phyloP scores from a whole-genome alignment of 2,797 vertebrate species.

The Pseudocheirus occidentalis region DNA sequence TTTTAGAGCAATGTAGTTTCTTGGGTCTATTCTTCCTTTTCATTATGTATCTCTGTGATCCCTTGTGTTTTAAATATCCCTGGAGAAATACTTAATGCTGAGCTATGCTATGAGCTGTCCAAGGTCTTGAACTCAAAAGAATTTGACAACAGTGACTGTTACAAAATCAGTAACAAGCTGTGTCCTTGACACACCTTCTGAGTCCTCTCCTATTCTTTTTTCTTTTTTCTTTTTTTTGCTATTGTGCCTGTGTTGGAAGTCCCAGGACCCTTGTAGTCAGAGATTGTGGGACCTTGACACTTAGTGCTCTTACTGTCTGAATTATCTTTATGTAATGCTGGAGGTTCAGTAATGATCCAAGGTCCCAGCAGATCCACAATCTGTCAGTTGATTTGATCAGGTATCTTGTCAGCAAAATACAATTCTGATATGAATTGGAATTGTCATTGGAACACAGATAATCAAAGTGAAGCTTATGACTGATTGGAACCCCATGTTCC shows the following conservation, averaged over 20 bases:
- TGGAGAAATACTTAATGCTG: not conserved
- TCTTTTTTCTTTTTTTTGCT: too few species aligned
- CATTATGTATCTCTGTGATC: not conserved
- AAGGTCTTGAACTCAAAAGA: not conserved
- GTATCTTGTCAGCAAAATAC: not conserved
- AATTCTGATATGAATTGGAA: not conserved
- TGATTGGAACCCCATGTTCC: not conserved
- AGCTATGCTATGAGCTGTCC: not conserved
- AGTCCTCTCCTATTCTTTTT: not conserved
- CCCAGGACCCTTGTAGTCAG: not conserved
- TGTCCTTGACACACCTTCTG: not conserved
- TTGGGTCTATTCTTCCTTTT: not conserved
- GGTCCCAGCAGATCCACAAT: not conserved
- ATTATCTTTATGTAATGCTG: not conserved
- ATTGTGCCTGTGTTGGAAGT: not conserved
- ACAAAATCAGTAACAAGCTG: not conserved
- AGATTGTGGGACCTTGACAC: not conserved
- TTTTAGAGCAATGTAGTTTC: not conserved
- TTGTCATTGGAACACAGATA: not conserved
- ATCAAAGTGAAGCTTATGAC: constrained; percentile 32
- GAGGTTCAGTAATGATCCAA: not conserved
- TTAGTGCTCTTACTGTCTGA: not conserved
- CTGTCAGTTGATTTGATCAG: not conserved
- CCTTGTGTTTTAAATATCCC: not conserved
- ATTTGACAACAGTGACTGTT: not conserved